Base-by-base conservation (phyloP, 2,113 vertebrate species). In the Perca fluviatilis region DNA sequence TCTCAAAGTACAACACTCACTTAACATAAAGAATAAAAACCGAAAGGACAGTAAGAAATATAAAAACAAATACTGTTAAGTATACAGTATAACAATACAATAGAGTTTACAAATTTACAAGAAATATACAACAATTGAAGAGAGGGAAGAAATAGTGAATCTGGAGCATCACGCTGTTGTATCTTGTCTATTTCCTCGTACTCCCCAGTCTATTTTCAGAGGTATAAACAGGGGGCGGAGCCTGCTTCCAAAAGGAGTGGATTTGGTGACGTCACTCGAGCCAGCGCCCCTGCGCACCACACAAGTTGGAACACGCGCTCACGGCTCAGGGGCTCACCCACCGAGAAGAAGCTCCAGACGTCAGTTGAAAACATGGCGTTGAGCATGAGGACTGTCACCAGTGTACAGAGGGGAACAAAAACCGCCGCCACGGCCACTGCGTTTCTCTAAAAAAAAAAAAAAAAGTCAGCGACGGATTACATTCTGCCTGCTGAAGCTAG, bases 201-300 rank as follows among this genome's bases (percentile, higher is more conserved):
- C n/a, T 30, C 13, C 19, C 25, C 33, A 0, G 47, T 76, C 83
- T 86, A 91, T 89, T 87, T 86, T 21, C 66, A 89, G 86, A 0
- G 56, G 4, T 3, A 27, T 65, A 50, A 56, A 62, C 77, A 40
- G 19, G 46, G 33, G 94, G 94, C 23, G 94, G 84, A 6, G 87
- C 71, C 14, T 82, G 11, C 6, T 46, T 65, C 78, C 71, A 43
- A 18, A 36, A 75, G 91, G 91, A 73, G 74, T 14, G 70, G 85
- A 30, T 82, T 81, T 54, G 25, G 70, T 95, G 93, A 94, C 94
- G 92, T 92, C 86, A 85, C 21, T 0, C 0, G 12, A 77, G 94
- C 92, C 95, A 96, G 94, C 95, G 95, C 94, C 94, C 94, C 93
- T 93, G 43, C 74, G 74, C 77, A 16, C 30, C 61, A 49, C 88